Evolutionary conservation across 2,797 vertebrate species (phyloP).

Genomic region (Tragelaphus oryx): DNA sequence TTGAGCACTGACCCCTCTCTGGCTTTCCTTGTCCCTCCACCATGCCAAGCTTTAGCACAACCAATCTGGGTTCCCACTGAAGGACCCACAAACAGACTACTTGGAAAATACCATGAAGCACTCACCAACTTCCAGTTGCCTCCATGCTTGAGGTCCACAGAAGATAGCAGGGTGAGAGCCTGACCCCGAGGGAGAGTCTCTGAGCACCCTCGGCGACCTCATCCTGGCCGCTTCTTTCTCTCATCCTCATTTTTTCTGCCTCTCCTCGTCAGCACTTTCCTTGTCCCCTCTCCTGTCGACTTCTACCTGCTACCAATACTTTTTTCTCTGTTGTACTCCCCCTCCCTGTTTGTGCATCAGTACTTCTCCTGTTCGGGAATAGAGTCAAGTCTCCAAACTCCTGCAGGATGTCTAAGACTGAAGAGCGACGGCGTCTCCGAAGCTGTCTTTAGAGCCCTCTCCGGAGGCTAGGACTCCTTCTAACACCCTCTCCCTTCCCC

Average conservation of each 20-base stretch:
- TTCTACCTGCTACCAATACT: not conserved
- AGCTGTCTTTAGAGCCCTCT: not conserved
- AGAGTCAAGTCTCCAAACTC: not conserved
- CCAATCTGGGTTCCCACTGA: not conserved
- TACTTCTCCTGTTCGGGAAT: not conserved
- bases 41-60: not conserved
- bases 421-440: not conserved
- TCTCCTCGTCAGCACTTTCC: not conserved
- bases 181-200: not conserved
- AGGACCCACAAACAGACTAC: not conserved
- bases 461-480: not conserved
- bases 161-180: not conserved
- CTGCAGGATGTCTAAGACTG: not conserved
- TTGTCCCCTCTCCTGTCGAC: too few relatives aligned
- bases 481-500: not conserved
- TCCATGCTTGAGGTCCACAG: not conserved
- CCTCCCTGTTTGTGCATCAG: not conserved
- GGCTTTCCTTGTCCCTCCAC: not conserved
- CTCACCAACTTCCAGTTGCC: constrained; percentile 26
- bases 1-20: not conserved
- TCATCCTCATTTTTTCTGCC: not conserved
- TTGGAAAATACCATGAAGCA: constrained; percentile 15
- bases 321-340: not conserved
- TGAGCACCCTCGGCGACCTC: not conserved
- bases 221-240: not conserved